These are phyloP conservation scores for Phrynosoma blainvillii DNA, from an alignment of 2,113 vertebrate species.

Conservation along the genomic window DNA sequence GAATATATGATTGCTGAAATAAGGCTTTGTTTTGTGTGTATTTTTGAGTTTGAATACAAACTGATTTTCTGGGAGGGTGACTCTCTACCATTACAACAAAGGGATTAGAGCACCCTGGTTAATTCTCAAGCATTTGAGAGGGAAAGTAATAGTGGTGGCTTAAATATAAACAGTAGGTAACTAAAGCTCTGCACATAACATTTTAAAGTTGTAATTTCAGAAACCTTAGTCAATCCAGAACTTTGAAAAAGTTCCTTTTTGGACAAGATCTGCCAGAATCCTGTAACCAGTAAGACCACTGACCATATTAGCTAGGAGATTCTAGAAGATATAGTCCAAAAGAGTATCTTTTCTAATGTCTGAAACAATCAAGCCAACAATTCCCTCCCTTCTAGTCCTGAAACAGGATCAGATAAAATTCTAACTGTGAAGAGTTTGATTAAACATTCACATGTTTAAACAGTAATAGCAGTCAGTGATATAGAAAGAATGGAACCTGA, in stretches of 20 bases:
- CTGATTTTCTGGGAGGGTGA: conserved; percentile 17
- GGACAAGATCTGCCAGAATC: no score
- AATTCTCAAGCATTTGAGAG: conserved; percentile 31
- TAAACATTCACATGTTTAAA: not conserved
- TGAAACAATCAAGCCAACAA: no score
- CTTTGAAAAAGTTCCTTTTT: no score
- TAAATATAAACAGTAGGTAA: not conserved
- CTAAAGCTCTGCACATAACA: conserved; percentile 7
- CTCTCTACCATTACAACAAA: conserved; percentile 11
- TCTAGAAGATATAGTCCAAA: no score
- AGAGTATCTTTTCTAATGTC: no score
- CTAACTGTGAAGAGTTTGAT: not conserved
- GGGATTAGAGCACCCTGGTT: conserved; percentile 36
- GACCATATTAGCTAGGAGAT: no score
- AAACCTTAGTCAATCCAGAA: not conserved
- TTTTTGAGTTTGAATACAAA: conserved; percentile 31
- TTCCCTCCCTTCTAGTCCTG: not conserved
- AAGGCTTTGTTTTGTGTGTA: conserved; percentile 20
- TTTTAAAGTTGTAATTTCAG: not conserved
- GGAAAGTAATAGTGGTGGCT: not conserved
- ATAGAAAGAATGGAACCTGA: no score
- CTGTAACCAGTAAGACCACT: no score
- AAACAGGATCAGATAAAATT: not conserved
- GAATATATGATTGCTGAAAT: not conserved
- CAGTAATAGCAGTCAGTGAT: not conserved